Conservation (phyloP, 2,113 vertebrate species). For the Melanerpes formicivorus region DNA sequence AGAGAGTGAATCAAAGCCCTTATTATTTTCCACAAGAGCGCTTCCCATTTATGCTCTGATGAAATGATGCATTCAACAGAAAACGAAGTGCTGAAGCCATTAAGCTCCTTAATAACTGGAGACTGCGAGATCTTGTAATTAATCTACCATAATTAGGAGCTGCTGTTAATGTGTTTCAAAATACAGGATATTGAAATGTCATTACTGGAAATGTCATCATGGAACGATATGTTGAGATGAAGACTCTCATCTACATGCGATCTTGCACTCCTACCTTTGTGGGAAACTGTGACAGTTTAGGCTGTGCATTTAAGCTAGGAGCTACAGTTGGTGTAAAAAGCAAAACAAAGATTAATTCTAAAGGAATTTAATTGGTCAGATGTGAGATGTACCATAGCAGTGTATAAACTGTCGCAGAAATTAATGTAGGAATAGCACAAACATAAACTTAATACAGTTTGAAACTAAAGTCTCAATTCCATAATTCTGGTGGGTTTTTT, state of each 20-base stretch:
- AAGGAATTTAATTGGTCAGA: no score
- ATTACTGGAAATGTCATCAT: background rate
- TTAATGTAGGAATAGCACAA: background rate
- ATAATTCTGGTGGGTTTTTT: background rate
- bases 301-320: no score
- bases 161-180: constrained; percentile 7
- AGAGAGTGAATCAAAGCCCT: constrained; percentile 42
- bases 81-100: constrained; percentile 34
- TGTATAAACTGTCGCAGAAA: background rate
- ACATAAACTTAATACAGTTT: background rate
- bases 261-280: background rate
- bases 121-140: constrained; percentile 19
- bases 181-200: background rate
- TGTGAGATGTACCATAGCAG: no score
- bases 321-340: no score
- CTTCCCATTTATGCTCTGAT: constrained; percentile 23
- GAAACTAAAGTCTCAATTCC: background rate
- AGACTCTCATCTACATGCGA: background rate
- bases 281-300: no score
- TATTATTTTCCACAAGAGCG: constrained; percentile 56
- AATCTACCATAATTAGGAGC: constrained; percentile 26
- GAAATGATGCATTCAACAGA: constrained; percentile 36
- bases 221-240: background rate
- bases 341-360: no score
- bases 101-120: constrained; percentile 10